Conservation (phyloP, 2,888 invertebrate genomes). For the Amorpha juglandis region DNA sequence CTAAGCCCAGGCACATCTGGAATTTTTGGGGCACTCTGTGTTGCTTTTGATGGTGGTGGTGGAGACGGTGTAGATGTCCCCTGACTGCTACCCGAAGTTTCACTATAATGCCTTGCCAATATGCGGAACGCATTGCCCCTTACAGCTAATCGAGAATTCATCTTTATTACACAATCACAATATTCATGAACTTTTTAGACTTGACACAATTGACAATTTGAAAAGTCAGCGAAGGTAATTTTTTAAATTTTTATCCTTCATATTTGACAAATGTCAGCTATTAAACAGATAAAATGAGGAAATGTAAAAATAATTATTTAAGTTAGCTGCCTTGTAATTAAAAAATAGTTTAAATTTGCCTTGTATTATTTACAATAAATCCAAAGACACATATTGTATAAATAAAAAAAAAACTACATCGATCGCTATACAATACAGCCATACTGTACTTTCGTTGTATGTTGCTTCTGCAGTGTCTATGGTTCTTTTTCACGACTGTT, state of each 20-base stretch:
- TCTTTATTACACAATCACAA: conserved; percentile 59
- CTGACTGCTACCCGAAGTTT: conserved; percentile 32
- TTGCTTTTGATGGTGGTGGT: conserved; percentile 39
- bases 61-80: neutral
- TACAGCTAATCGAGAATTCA: conserved; percentile 29
- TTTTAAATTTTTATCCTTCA: neutral
- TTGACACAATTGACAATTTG: too few species aligned
- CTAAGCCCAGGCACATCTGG: conserved; percentile 87
- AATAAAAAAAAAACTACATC: conserved; percentile 4
- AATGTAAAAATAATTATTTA: neutral
- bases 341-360: too few species aligned
- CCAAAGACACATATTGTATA: neutral
- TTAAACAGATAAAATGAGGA: conserved; percentile 14
- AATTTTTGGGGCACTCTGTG: conserved; percentile 40
- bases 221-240: too few species aligned
- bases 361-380: too few species aligned
- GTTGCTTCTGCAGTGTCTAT: conserved; percentile 65
- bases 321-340: neutral
- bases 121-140: conserved; percentile 24
- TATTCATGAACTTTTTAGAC: too few species aligned
- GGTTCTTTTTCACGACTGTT: conserved; percentile 83
- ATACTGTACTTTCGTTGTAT: conserved; percentile 44
- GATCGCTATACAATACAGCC: conserved; percentile 19
- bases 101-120: conserved; percentile 56
- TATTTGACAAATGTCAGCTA: conserved; percentile 7